Evolutionary conservation across 2,888 invertebrate species (phyloP).

Genomic region (Drosophila affinis): DNA sequence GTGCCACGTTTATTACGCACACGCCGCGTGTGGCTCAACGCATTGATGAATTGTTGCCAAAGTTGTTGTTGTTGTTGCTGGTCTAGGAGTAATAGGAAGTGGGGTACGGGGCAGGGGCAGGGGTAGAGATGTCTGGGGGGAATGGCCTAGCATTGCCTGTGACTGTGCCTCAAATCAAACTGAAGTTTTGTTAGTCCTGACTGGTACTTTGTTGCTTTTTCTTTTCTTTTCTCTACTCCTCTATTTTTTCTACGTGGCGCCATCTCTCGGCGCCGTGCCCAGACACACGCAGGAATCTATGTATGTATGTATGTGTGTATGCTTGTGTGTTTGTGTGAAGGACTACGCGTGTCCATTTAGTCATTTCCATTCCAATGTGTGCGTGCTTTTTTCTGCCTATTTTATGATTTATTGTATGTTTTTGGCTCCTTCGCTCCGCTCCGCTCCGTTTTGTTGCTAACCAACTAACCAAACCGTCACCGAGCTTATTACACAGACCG

Average conservation of each 20-base stretch:
- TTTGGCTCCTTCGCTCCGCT: slow-evolving; percentile 37
- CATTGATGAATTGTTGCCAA: slow-evolving; percentile 75
- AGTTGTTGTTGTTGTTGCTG: slow-evolving; percentile 3
- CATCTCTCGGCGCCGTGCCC: slow-evolving; percentile 70
- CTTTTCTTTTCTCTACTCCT: slow-evolving; percentile 12
- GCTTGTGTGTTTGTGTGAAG: not conserved
- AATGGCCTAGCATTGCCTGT: not conserved
- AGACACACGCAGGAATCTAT: slow-evolving; percentile 56
- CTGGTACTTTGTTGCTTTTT: slow-evolving; percentile 45
- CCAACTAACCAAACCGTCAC: slow-evolving; percentile 47
- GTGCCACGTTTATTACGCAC: slow-evolving; percentile 62
- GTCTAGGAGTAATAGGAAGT: slow-evolving; percentile 10
- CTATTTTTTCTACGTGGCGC: slow-evolving; percentile 59
- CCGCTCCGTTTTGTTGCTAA: slow-evolving; percentile 31
- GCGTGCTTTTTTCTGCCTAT: slow-evolving; percentile 59
- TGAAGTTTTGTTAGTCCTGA: slow-evolving; percentile 45
- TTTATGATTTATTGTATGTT: slow-evolving; percentile 76
- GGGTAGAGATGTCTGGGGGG: not conserved
- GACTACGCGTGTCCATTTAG: slow-evolving; percentile 20
- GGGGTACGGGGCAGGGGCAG: not conserved
- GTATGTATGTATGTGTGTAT: not conserved
- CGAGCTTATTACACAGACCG: slow-evolving; percentile 68
- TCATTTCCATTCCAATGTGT: slow-evolving; percentile 12
- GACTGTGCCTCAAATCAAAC: slow-evolving; percentile 55
- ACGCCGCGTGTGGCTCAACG: slow-evolving; percentile 58